These are phyloP conservation scores for Metalampra italica DNA, from an alignment of 2,888 invertebrate genomes.

Conservation along the genomic window DNA sequence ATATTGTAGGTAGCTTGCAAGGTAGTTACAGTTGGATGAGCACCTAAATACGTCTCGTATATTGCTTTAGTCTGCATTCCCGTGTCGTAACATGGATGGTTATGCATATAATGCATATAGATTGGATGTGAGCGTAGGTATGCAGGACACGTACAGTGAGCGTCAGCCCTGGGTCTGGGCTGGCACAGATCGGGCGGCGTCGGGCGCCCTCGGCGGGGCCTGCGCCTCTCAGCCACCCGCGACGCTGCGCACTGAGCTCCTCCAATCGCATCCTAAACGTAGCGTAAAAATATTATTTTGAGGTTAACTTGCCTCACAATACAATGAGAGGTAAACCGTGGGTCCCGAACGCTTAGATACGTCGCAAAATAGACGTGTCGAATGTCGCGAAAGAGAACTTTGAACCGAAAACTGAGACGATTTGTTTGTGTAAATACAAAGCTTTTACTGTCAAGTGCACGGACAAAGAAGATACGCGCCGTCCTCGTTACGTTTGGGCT, in stretches of 20 bases:
- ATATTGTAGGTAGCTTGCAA: too few relatives aligned
- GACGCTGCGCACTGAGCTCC: constrained; percentile 48
- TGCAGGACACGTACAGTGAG: constrained; percentile 11
- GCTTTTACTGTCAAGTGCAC: constrained; percentile 74
- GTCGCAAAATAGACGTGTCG: constrained; percentile 51
- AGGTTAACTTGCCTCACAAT: constrained; percentile 64
- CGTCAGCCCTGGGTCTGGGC: constrained; percentile 21
- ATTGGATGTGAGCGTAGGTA: constrained; percentile 9
- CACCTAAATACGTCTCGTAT: constrained; percentile 18
- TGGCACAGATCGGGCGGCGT: constrained; percentile 15
- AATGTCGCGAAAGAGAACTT: constrained; percentile 73
- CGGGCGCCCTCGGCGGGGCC: constrained; percentile 47
- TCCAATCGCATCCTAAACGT: constrained; percentile 66
- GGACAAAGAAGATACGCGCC: constrained; percentile 71
- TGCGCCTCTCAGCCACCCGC: constrained; percentile 44
- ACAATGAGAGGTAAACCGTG: constrained; percentile 48
- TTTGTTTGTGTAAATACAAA: constrained; percentile 78
- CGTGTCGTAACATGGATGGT: constrained; percentile 16
- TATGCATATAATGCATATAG: constrained; percentile 14
- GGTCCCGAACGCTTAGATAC: constrained; percentile 35
- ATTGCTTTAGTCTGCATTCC: constrained; percentile 20
- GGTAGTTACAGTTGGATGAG: constrained; percentile 2
- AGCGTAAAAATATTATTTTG: constrained; percentile 73
- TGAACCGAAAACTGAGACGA: constrained; percentile 69
- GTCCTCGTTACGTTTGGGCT: constrained; percentile 43